Percentiles rank a stretch among this genome's conserved stretches.
phyloP scores from a whole-genome alignment of 1,140 invertebrate genomes.

The Zaprionus nigranus region DNA sequence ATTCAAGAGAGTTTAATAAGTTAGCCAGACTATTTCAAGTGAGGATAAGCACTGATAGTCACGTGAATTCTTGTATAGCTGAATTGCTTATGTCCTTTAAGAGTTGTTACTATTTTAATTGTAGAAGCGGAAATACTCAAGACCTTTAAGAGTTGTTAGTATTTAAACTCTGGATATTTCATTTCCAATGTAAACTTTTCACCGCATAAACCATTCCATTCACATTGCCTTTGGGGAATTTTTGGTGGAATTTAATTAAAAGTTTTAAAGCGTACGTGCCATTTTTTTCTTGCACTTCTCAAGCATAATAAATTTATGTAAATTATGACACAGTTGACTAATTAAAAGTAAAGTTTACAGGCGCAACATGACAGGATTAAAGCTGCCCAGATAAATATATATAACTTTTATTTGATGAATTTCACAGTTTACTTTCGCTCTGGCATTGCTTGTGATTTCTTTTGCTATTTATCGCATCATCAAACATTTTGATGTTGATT shows the following conservation, averaged over 20 bases:
- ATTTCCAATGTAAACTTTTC: background rate
- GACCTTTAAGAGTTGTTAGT: background rate
- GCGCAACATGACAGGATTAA: conserved; percentile 11
- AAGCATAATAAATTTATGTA: conserved; percentile 65
- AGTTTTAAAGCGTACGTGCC: conserved; percentile 56
- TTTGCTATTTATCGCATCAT: conserved; percentile 80
- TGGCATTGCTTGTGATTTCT: conserved; percentile 42
- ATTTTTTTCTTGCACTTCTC: conserved; percentile 10
- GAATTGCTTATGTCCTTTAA: too few species aligned
- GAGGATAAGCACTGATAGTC: too few species aligned
- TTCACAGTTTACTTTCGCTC: conserved; percentile 16
- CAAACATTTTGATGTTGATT: conserved; percentile 82
- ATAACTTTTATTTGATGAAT: conserved; percentile 37
- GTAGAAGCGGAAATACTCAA: too few species aligned
- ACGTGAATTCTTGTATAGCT: background rate
- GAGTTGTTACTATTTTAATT: background rate
- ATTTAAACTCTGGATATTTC: background rate
- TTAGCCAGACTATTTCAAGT: too few species aligned
- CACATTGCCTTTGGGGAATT: background rate
- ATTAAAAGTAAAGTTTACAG: conserved; percentile 49
- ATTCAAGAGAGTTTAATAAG: background rate
- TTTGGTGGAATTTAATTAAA: conserved; percentile 77
- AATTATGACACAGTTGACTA: conserved; percentile 66
- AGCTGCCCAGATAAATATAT: background rate
- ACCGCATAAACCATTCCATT: background rate